phyloP scores from a whole-genome alignment of 2,797 vertebrate species.

The Macroramphosus scolopax region DNA sequence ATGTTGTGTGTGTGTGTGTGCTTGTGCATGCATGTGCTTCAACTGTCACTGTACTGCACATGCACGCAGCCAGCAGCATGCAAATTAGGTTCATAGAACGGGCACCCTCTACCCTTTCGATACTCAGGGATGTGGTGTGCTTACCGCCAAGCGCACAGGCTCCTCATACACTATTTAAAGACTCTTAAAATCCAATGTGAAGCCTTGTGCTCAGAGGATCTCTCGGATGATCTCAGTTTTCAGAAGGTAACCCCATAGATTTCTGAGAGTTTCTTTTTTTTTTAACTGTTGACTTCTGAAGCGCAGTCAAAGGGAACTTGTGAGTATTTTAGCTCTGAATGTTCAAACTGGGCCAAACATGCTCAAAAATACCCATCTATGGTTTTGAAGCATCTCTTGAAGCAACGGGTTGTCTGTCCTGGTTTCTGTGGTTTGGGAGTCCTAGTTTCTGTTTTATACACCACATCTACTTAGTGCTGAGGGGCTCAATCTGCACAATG shows the following conservation, averaged over 20 bases:
- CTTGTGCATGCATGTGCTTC: slow-evolving; percentile 34
- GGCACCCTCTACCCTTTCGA: slow-evolving; percentile 34
- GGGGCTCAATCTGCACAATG: slow-evolving; percentile 34
- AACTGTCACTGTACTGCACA: slow-evolving; percentile 39
- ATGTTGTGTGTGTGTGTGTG: slow-evolving; percentile 36
- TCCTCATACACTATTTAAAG: slow-evolving; percentile 25
- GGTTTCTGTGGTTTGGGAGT: slow-evolving; percentile 26
- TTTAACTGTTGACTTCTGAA: slow-evolving; percentile 11
- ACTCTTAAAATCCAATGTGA: slow-evolving; percentile 31
- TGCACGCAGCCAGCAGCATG: slow-evolving; percentile 42
- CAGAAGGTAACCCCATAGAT: too few relatives aligned
- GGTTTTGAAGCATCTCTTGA: background rate
- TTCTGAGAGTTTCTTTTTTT: slow-evolving; percentile 10
- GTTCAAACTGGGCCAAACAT: slow-evolving; percentile 5
- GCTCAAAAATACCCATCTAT: background rate
- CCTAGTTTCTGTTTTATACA: slow-evolving; percentile 27
- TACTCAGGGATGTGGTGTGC: slow-evolving; percentile 28
- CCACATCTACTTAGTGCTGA: slow-evolving; percentile 26
- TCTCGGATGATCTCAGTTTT: too few relatives aligned
- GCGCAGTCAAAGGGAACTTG: background rate
- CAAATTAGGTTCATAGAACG: slow-evolving; percentile 56
- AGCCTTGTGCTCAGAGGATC: slow-evolving; percentile 15
- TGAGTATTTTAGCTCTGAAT: background rate
- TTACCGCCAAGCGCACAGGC: slow-evolving; percentile 12
- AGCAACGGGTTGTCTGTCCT: slow-evolving; percentile 22